Evolutionary conservation across 2,113 vertebrate genomes (phyloP).

Genomic region (Sakesphorus luctuosus): DNA sequence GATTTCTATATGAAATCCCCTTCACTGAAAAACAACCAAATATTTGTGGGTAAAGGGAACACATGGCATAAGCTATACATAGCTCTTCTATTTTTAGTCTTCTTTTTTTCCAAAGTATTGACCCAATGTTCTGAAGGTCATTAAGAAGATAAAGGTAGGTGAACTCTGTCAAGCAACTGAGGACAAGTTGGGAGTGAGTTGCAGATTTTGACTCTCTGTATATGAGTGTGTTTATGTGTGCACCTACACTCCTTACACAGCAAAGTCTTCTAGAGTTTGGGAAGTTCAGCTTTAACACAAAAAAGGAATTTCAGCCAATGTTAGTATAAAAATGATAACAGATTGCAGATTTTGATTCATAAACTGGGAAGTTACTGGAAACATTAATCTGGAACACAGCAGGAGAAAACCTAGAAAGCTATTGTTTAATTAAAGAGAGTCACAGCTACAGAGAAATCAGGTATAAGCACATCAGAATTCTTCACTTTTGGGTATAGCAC

Average conservation of each 20-base stretch:
- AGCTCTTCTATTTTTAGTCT: not conserved
- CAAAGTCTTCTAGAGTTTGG: not conserved
- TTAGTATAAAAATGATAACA: not conserved
- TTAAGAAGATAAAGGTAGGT: not conserved
- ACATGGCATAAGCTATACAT: no score
- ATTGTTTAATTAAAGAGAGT: slow-evolving; percentile 65
- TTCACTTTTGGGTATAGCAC: not conserved
- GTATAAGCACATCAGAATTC: not conserved
- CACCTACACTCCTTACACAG: no score
- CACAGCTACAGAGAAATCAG: not conserved
- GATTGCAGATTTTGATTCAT: not conserved
- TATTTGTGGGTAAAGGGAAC: not conserved
- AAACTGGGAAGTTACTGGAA: slow-evolving; percentile 21
- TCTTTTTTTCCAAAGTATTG: not conserved
- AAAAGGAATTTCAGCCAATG: not conserved
- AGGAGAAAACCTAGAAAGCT: slow-evolving; percentile 55
- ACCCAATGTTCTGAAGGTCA: not conserved
- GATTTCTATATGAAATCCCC: not conserved
- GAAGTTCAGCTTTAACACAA: not conserved
- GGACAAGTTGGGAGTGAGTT: not conserved
- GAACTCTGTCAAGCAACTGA: not conserved
- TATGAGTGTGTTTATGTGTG: not conserved
- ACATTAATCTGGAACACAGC: slow-evolving; percentile 3
- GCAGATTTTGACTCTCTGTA: not conserved
- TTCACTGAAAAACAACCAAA: not conserved